Conservation (phyloP, 92 coral and sea anemone genomes). For the Blastomussa wellsi region DNA sequence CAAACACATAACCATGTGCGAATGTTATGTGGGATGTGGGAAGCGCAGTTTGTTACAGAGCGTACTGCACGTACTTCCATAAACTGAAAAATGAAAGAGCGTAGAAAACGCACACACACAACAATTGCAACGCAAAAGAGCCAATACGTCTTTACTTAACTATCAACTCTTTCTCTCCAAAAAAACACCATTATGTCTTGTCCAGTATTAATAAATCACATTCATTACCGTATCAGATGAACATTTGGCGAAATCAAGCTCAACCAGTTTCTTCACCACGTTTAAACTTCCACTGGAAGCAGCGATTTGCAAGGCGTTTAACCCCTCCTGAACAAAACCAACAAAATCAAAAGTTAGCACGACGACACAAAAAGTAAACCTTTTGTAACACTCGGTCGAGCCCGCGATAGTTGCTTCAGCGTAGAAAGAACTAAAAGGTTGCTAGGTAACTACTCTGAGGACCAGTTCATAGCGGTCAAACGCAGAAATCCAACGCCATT, state of each 20-base stretch:
- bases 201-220: background rate
- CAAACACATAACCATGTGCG: no score
- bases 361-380: background rate
- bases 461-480: no score
- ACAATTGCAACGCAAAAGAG: background rate
- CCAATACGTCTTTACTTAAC: background rate
- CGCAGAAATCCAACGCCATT: no score
- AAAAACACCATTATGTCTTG: background rate
- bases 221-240: constrained; percentile 66
- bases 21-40: no score
- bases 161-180: background rate
- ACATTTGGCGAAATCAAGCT: constrained; percentile 71
- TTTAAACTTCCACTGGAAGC: constrained; percentile 82
- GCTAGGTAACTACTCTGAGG: background rate
- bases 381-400: background rate
- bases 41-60: no score
- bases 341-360: background rate
- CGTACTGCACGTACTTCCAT: background rate
- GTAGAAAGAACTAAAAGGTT: background rate
- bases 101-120: background rate
- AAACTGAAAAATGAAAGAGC: background rate
- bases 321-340: constrained; percentile 75
- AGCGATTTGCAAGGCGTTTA: constrained; percentile 87
- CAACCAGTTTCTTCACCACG: constrained; percentile 80
- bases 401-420: background rate